Conservation (phyloP, 35 echinoderm and acorn worm genomes). For the Ptychodera flava region DNA sequence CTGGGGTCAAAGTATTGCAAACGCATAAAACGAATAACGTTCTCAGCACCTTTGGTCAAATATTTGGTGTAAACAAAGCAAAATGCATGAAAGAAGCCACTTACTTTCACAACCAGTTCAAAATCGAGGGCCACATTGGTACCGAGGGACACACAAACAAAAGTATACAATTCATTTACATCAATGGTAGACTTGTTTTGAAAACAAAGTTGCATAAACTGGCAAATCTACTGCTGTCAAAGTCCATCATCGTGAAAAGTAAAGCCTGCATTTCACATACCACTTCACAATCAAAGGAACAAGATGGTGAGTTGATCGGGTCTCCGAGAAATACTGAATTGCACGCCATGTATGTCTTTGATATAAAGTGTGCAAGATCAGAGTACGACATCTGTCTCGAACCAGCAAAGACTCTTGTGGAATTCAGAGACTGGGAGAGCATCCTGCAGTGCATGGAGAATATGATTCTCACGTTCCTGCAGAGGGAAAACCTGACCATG, state of each 20-base stretch:
- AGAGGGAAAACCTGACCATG: constrained; percentile 55
- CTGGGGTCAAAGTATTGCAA: constrained; percentile 66
- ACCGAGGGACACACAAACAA: constrained; percentile 70
- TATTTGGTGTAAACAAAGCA: constrained; percentile 58
- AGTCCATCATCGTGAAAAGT: constrained; percentile 50
- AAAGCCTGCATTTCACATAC: not conserved
- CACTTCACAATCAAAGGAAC: not conserved
- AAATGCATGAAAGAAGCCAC: constrained; percentile 43
- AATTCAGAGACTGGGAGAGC: constrained; percentile 83
- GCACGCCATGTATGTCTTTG: constrained; percentile 70
- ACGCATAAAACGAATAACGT: constrained; percentile 57
- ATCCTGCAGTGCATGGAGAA: constrained; percentile 54
- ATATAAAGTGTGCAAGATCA: constrained; percentile 54
- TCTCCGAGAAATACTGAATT: constrained; percentile 32
- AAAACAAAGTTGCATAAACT: constrained; percentile 84
- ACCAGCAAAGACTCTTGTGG: constrained; percentile 68
- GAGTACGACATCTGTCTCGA: constrained; percentile 85
- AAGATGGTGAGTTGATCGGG: constrained; percentile 25
- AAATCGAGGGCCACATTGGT: constrained; percentile 57
- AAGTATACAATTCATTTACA: constrained; percentile 72
- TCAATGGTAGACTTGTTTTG: constrained; percentile 61
- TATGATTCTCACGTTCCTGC: constrained; percentile 48
- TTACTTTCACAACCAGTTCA: constrained; percentile 29
- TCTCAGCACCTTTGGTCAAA: constrained; percentile 52
- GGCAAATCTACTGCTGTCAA: constrained; percentile 45